Evolutionary conservation across 1,140 invertebrate genomes (phyloP), one percentile per base, ranked within the genome.

Genomic region (Lepidostoma basale): DNA sequence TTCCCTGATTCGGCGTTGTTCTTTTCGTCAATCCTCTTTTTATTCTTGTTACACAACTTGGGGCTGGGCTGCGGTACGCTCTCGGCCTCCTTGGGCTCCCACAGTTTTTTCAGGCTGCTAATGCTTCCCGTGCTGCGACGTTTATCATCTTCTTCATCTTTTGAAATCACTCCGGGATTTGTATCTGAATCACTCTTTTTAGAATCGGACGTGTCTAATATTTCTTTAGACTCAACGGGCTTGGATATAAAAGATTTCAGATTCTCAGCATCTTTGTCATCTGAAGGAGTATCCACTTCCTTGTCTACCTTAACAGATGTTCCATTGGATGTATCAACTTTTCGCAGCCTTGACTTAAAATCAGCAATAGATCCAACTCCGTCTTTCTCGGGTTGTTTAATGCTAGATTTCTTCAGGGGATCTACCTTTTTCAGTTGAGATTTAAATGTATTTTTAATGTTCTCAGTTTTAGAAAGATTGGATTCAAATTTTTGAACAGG

Each of bases 111-210:
- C 70, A 97, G 84, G 77, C 92, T 96, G 77, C 89, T 95, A 76
- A 97, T 96, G 80, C 93, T 95, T 54, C 94, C 94, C 28, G 93
- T 95, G 77, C 93, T 96, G 52, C 92, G 89, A n/a, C 94, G 83
- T 77, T 96, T 96, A 74, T 94, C 92, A 63, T 93, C 91, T n/a
- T 90, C 89, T 2, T 83, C 84, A 64, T 74, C 78, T 23, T 69
- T 70, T 22, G 63, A 45, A 26, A 74, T 77, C 3, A 73, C 76
- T 4, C 74, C 87, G 49, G 90, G 88, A 39, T 77, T 70, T 3
- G 78, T 77, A n/a, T 76, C 77, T n/a, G 81, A 84, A 64, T 87
- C 85, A 3, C 85, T 85, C 20, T 82, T 80, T 49, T 80, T 82
- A 39, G 76, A 78, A 58, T 76, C 81, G 70, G 80, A 79, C 33